Conservation (phyloP, 2,113 vertebrate species). For the Glaucomys volans region DNA sequence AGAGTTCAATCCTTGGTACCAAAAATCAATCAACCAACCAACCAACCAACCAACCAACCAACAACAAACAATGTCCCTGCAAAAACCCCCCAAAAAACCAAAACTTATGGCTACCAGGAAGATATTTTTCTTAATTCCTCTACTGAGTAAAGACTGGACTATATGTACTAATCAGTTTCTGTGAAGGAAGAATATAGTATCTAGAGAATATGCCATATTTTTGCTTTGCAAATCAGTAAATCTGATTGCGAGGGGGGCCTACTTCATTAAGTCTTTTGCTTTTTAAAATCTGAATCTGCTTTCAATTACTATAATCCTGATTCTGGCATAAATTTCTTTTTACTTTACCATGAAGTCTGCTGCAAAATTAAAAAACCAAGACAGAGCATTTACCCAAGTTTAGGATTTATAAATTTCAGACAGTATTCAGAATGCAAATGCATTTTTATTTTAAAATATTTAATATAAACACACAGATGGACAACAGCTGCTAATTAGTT, state of each 20-base stretch:
- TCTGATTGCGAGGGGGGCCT: neutral
- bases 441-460: constrained; percentile 75
- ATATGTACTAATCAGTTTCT: constrained; percentile 13
- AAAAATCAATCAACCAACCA: too few relatives aligned
- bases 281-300: constrained; percentile 41
- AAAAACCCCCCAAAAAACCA: too few relatives aligned
- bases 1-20: too few relatives aligned
- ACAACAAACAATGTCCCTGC: neutral
- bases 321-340: constrained; percentile 10
- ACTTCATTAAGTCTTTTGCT: constrained; percentile 41
- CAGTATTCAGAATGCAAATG: constrained; percentile 69
- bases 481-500: constrained; percentile 75
- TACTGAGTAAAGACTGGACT: neutral
- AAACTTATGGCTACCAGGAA: neutral
- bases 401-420: constrained; percentile 68
- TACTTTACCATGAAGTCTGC: constrained; percentile 41
- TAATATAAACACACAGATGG: constrained; percentile 78
- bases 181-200: neutral
- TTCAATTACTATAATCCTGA: constrained; percentile 56
- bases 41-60: too few relatives aligned
- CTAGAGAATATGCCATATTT: neutral
- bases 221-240: neutral
- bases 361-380: constrained; percentile 67
- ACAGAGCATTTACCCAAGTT: constrained; percentile 47
- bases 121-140: neutral